A percentile compares a stretch with the other conserved stretches of the same genome.
Conservation (phyloP, 2,888 invertebrate genomes). For the Reticulitermes lucifugus region DNA sequence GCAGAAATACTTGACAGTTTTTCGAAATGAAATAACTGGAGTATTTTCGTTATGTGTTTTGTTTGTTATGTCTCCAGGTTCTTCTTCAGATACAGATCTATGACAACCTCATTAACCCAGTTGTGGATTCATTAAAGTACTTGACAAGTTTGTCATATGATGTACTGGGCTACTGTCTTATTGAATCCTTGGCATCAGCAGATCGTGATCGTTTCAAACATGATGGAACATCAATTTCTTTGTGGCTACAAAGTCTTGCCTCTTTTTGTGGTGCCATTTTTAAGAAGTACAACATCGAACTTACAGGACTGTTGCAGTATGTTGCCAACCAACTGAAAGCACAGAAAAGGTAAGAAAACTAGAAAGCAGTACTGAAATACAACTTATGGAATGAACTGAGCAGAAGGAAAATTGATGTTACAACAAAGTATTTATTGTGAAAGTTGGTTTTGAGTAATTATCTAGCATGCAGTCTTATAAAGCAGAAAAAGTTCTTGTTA, state of each 20-base stretch:
- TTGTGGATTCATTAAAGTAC: conserved; percentile 97
- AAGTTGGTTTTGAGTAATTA: too few relatives aligned
- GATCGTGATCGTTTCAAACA: conserved; percentile 83
- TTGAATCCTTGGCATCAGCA: conserved; percentile 89
- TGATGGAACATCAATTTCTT: conserved; percentile 91
- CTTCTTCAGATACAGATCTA: conserved; percentile 89
- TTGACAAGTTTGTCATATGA: conserved; percentile 95
- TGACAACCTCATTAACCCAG: conserved; percentile 94
- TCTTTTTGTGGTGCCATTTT: conserved; percentile 96
- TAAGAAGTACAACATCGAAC: conserved; percentile 96
- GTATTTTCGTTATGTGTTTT: too few relatives aligned
- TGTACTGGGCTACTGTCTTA: conserved; percentile 93
- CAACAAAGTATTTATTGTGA: too few relatives aligned
- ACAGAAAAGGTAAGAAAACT: conserved; percentile 82
- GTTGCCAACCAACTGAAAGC: conserved; percentile 97
- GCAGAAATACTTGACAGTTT: too few relatives aligned
- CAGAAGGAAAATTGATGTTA: too few relatives aligned
- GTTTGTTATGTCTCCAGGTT: conserved; percentile 63
- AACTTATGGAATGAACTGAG: too few relatives aligned
- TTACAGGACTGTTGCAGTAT: conserved; percentile 95
- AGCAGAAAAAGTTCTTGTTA: too few relatives aligned
- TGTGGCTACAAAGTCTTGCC: conserved; percentile 94
- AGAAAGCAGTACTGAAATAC: too few relatives aligned
- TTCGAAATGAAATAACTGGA: too few relatives aligned
- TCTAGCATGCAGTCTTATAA: too few relatives aligned